Evolutionary conservation across 2,888 invertebrate species (phyloP).

Genomic region (Romanomermis culicivorax): DNA sequence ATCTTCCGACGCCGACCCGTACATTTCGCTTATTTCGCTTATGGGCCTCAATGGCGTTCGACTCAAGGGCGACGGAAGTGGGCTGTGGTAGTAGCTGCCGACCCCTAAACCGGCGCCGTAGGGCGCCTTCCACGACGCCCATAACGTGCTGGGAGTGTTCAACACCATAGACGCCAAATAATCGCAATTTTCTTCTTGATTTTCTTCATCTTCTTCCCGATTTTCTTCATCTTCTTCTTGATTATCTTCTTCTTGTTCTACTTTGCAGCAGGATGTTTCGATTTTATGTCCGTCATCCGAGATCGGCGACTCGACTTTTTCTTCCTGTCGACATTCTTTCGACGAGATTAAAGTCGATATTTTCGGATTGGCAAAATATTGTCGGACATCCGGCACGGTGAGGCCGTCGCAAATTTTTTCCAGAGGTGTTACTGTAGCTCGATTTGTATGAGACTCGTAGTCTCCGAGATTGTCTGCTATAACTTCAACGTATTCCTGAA

Average conservation of each 20-base stretch:
- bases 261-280: too few species aligned
- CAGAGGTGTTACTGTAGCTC: too few species aligned
- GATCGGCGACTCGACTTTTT: neutral
- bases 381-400: too few species aligned
- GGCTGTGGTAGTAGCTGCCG: neutral
- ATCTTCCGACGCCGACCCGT: neutral
- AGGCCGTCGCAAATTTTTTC: too few species aligned
- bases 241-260: neutral
- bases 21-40: slow-evolving; percentile 5
- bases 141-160: neutral
- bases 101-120: neutral
- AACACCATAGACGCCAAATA: neutral
- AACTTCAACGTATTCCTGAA: slow-evolving; percentile 7
- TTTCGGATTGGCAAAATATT: too few species aligned
- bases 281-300: neutral
- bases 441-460: neutral
- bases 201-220: neutral
- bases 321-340: too few species aligned
- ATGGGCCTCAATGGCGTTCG: slow-evolving; percentile 1
- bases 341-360: too few species aligned
- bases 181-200: neutral
- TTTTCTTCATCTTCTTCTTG: neutral
- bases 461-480: neutral
- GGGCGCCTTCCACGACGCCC: too few species aligned
- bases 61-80: slow-evolving; percentile 1